These are phyloP conservation scores for Lagria hirta DNA, from an alignment of 2,888 invertebrate species.

Conservation along the genomic window DNA sequence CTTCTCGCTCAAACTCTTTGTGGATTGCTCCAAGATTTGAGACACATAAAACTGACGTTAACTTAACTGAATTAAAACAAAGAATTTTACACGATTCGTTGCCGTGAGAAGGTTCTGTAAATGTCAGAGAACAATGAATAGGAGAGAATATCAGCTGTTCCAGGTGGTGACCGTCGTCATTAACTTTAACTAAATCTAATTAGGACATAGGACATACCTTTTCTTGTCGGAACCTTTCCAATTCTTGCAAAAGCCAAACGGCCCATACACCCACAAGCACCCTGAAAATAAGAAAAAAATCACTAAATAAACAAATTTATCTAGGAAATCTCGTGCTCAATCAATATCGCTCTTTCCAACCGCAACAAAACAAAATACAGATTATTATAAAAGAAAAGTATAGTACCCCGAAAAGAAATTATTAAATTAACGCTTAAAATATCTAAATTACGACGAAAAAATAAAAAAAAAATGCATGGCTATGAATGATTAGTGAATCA, in stretches of 20 bases:
- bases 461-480: too few relatives aligned
- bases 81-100: constrained; percentile 31
- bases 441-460: too few relatives aligned
- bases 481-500: constrained; percentile 2
- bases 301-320: background rate
- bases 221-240: constrained; percentile 36
- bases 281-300: constrained; percentile 35
- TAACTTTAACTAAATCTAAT: background rate
- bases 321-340: too few relatives aligned
- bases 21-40: constrained; percentile 1
- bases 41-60: constrained; percentile 32
- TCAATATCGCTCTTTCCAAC: background rate
- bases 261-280: constrained; percentile 37
- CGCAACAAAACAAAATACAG: background rate
- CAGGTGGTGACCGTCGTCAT: constrained; percentile 8
- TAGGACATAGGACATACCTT: constrained; percentile 8
- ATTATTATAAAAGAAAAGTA: background rate
- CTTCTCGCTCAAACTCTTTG: constrained; percentile 5
- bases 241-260: constrained; percentile 38
- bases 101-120: constrained; percentile 23
- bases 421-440: background rate
- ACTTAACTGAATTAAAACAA: constrained; percentile 33
- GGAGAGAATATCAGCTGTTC: constrained; percentile 24
- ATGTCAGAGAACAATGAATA: constrained; percentile 26
- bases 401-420: background rate